These are phyloP conservation scores for Eurytoma californica DNA, from an alignment of 2,888 invertebrate genomes.

Conservation along the genomic window DNA sequence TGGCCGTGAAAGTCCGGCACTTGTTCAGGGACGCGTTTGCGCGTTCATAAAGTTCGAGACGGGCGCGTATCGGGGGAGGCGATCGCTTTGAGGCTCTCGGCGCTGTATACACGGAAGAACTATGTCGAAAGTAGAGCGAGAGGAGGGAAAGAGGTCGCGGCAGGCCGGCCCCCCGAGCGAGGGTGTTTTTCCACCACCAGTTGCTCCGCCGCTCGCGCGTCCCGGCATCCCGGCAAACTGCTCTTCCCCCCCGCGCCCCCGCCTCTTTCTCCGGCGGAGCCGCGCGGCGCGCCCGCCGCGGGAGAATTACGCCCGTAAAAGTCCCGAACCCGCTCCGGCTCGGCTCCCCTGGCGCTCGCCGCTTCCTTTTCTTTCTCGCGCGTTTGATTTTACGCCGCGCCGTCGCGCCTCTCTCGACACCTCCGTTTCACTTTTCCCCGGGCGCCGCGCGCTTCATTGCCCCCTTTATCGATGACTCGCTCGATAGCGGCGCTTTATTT, in stretches of 20 bases:
- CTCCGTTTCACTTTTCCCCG: neutral
- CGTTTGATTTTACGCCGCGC: constrained; percentile 31
- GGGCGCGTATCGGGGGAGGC: constrained; percentile 62
- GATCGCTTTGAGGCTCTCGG: constrained; percentile 64
- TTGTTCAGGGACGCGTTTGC: constrained; percentile 62
- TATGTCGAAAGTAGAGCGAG: constrained; percentile 48
- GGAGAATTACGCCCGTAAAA: constrained; percentile 55
- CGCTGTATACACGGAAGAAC: constrained; percentile 58
- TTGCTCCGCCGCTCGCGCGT: constrained; percentile 67
- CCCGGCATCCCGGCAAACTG: constrained; percentile 63
- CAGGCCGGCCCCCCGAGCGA: constrained; percentile 69
- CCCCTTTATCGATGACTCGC: neutral
- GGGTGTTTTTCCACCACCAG: constrained; percentile 76
- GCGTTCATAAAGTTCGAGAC: constrained; percentile 70
- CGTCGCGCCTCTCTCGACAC: constrained; percentile 23
- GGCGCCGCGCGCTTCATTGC: neutral
- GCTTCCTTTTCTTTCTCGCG: constrained; percentile 50
- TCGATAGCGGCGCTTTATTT: neutral
- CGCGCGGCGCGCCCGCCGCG: constrained; percentile 25
- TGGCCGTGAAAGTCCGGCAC: no score
- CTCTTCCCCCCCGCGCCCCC: constrained; percentile 55
- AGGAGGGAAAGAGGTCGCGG: constrained; percentile 55
- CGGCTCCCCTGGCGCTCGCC: constrained; percentile 39
- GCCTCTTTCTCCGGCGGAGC: constrained; percentile 50
- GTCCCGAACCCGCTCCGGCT: constrained; percentile 53